Percentiles rank a stretch among this genome's conserved stretches.
These are phyloP conservation scores for Bothrops jararaca DNA, from an alignment of 2,113 vertebrate species.

Conservation along the genomic window DNA sequence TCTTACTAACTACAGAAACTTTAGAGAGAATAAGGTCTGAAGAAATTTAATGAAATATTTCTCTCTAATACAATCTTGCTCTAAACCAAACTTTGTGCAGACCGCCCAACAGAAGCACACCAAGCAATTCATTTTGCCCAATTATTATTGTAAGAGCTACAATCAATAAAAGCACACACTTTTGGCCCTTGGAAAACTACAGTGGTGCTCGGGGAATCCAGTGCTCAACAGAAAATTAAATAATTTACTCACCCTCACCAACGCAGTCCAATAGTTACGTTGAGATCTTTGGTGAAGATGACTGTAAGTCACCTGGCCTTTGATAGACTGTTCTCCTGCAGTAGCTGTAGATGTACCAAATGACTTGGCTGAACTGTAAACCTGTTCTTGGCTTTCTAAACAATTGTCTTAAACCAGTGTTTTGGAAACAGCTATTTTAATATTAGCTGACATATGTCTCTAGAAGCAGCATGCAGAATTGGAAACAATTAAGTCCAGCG, in stretches of 20 bases:
- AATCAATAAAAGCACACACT: background rate
- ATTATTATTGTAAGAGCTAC: background rate
- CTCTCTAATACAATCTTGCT: background rate
- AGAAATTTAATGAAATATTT: background rate
- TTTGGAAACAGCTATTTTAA: background rate
- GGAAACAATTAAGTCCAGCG: background rate
- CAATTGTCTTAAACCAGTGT: background rate
- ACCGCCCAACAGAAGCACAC: background rate
- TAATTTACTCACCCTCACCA: slow-evolving; percentile 11
- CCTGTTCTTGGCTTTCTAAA: background rate
- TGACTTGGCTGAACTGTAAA: background rate
- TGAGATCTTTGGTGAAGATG: slow-evolving; percentile 24
- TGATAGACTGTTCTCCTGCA: background rate
- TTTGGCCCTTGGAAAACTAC: background rate
- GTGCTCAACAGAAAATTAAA: background rate
- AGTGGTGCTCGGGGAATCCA: background rate
- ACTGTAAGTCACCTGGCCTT: background rate
- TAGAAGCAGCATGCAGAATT: background rate
- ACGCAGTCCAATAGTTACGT: background rate
- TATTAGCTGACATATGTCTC: background rate
- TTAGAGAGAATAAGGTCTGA: background rate
- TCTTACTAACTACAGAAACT: background rate
- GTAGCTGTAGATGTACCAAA: background rate
- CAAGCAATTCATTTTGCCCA: too few relatives aligned
- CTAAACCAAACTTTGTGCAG: background rate